These are phyloP conservation scores for Archips xylosteana DNA, from an alignment of 2,888 invertebrate species.

Conservation along the genomic window DNA sequence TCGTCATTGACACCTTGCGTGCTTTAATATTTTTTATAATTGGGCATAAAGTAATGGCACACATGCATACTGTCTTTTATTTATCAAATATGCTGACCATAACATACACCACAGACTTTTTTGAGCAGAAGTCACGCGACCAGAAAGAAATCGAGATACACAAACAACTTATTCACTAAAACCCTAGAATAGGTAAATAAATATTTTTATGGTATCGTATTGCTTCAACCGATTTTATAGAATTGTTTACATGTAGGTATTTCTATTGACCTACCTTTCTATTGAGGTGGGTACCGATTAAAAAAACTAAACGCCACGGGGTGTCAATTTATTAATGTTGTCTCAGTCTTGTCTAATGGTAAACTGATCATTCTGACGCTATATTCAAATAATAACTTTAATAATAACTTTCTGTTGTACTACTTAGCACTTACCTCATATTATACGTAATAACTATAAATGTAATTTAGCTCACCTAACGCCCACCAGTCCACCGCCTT, in stretches of 20 bases:
- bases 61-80: not conserved
- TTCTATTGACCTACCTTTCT: no score
- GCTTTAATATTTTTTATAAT: not conserved
- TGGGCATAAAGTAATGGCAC: not conserved
- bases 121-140: not conserved
- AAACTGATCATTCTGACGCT: not conserved
- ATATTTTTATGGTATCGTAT: not conserved
- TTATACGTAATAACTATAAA: not conserved
- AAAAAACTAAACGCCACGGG: not conserved
- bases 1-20: not conserved
- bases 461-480: conserved; percentile 88
- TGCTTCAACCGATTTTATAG: not conserved
- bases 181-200: not conserved
- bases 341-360: not conserved
- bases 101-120: not conserved
- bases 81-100: not conserved
- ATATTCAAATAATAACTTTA: not conserved
- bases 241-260: not conserved
- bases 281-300: not conserved
- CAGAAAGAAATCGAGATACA: not conserved
- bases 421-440: not conserved
- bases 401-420: not conserved
- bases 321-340: not conserved
- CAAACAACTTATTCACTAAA: not conserved
- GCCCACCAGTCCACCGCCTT: conserved; percentile 99